Conservation (phyloP, 2,113 vertebrate genomes). For the Oryzias celebensis region DNA sequence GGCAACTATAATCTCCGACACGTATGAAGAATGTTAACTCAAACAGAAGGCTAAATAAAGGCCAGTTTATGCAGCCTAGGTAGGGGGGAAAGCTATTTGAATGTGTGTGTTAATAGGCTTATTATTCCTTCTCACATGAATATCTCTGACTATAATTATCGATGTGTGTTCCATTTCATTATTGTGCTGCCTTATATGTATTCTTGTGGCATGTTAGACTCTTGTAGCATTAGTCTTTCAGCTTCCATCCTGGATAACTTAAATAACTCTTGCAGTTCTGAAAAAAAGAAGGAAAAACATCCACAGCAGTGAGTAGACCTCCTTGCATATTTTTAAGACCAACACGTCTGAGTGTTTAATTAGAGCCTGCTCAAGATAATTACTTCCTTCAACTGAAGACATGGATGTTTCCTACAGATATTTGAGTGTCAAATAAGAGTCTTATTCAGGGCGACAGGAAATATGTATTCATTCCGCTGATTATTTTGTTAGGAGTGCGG, state of each 20-base stretch:
- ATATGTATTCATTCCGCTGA: too few relatives aligned
- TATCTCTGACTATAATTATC: conserved; percentile 1
- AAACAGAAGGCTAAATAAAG: neutral
- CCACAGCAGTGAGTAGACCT: too few relatives aligned
- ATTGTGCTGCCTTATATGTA: neutral
- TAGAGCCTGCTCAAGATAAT: too few relatives aligned
- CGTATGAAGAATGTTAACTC: neutral
- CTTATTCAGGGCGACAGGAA: too few relatives aligned
- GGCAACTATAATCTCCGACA: neutral
- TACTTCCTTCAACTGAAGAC: too few relatives aligned
- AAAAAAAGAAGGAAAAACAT: too few relatives aligned
- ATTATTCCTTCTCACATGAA: neutral
- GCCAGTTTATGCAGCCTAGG: neutral
- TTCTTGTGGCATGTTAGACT: neutral
- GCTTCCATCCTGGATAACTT: neutral
- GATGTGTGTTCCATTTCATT: neutral
- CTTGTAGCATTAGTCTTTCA: neutral
- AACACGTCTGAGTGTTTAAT: too few relatives aligned
- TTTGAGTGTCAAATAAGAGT: too few relatives aligned
- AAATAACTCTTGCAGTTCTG: too few relatives aligned
- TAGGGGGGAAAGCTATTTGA: neutral
- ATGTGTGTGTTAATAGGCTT: neutral
- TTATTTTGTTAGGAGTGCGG: too few relatives aligned
- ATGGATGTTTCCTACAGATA: too few relatives aligned
- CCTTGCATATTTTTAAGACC: too few relatives aligned